Evolutionary conservation across 1,140 invertebrate genomes (phyloP), one percentile per base, ranked within the genome.

Genomic region (Achroia grisella): DNA sequence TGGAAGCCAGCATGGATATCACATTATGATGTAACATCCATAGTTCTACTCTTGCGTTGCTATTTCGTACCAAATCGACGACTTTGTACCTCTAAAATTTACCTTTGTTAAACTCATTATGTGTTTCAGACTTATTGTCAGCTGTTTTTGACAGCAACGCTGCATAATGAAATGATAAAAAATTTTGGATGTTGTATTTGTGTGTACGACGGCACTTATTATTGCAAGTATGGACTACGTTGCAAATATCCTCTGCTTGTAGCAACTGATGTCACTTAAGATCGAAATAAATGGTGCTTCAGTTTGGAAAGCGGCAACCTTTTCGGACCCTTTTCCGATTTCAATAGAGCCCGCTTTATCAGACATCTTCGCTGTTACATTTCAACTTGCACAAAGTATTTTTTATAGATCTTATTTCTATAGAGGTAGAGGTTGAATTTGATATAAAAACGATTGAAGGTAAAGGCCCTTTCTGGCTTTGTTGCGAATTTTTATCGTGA

Each of bases 401-500:
- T n/a, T 34, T 8, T 13, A 8, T 36, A 23, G 43, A 3, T n/a
- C 32, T 35, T 48, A 41, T 10, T 10, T 1, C n/a, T 8, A 29
- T 35, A 30, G 31, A 39, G 42, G 44, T 50, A 58, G 17, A 39
- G 44, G 46, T 36, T 50, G 31, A 50, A 41, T 52, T 43, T 50
- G 30, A 31, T 9, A 14, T 12, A 23, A 15, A 32, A 41, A 49
- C 33, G 43, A 37, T 39, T 30, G 17, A 52, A 47, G 49, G 47
- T 44, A 42, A 36, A 39, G 37, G 37, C 51, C 48, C 40, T 58
- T 52, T 53, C 32, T 32, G 42, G 44, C 48, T 59, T 59, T 59
- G 45, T 59, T 52, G 56, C 30, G 48, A 37, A 51, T 48, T 53
- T 57, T 59, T 59, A 59, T 59, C 48, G 48, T 40, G 53, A 51